A percentile compares a stretch with the other conserved stretches of the same genome.
Evolutionary conservation across 2,888 invertebrate genomes (phyloP).

Genomic region (Biston betularia): DNA sequence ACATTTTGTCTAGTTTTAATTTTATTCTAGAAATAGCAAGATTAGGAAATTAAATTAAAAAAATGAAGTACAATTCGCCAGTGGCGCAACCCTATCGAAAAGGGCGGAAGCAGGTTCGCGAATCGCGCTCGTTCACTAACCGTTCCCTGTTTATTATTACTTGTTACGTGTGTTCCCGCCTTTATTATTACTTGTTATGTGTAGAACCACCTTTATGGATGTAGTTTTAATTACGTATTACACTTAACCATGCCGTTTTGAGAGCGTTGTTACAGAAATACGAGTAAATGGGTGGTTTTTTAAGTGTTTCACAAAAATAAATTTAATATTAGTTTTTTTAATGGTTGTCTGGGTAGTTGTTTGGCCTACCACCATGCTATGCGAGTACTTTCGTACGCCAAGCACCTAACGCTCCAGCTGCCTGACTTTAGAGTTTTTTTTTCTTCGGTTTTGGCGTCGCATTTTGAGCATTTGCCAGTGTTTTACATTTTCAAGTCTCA

Average conservation of each 20-base stretch:
- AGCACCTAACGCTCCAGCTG: too few species aligned
- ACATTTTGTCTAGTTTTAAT: too few species aligned
- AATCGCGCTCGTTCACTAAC: conserved; percentile 39
- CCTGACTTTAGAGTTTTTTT: too few species aligned
- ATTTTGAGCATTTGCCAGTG: too few species aligned
- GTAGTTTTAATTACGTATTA: conserved; percentile 41
- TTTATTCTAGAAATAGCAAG: too few species aligned
- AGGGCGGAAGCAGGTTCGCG: conserved; percentile 36
- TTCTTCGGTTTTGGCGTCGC: too few species aligned
- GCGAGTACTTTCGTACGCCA: too few species aligned
- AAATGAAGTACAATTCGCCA: not conserved
- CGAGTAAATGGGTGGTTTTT: not conserved
- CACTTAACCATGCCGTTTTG: conserved; percentile 22
- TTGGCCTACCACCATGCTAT: too few species aligned
- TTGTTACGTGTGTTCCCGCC: conserved; percentile 29
- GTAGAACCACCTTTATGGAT: conserved; percentile 34
- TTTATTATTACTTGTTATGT: conserved; percentile 40
- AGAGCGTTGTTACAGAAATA: conserved; percentile 3
- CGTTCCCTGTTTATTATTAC: conserved; percentile 33
- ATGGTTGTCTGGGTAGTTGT: too few species aligned
- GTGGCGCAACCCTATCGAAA: conserved; percentile 36
- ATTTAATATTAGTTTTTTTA: not conserved
- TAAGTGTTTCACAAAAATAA: not conserved
- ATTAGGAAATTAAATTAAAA: not conserved
- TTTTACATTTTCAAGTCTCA: too few species aligned